phyloP scores from a whole-genome alignment of 2,888 invertebrate genomes.

The Dione vanillae region DNA sequence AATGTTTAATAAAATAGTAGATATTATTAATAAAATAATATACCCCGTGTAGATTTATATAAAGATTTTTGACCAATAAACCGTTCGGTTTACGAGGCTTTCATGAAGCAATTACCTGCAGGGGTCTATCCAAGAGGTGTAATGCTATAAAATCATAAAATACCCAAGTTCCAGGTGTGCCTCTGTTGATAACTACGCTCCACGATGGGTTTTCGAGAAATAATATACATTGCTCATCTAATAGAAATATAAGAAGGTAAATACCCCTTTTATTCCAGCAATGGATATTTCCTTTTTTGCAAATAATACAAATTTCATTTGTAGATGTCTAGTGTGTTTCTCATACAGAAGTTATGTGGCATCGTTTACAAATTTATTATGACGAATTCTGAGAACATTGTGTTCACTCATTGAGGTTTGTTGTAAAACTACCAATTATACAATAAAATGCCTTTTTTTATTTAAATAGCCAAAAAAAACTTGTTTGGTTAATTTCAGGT shows the following conservation, averaged over 20 bases:
- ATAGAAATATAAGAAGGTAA: neutral
- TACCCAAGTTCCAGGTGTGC: conserved; percentile 71
- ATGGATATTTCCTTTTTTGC: conserved; percentile 46
- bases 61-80: conserved; percentile 65
- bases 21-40: too few species aligned
- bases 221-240: conserved; percentile 37
- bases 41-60: conserved; percentile 45
- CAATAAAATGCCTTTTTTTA: conserved; percentile 60
- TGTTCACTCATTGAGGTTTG: conserved; percentile 70
- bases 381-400: conserved; percentile 71
- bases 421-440: conserved; percentile 69
- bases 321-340: conserved; percentile 54
- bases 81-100: conserved; percentile 63
- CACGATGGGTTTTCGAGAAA: conserved; percentile 42
- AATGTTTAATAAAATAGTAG: conserved; percentile 36
- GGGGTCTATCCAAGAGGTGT: conserved; percentile 75
- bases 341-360: conserved; percentile 80
- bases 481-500: conserved; percentile 11
- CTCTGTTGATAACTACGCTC: conserved; percentile 45
- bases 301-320: conserved; percentile 2
- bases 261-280: conserved; percentile 38
- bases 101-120: conserved; percentile 78
- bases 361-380: conserved; percentile 80
- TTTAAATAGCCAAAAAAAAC: conserved; percentile 37
- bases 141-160: conserved; percentile 80